Evolutionary conservation across 30 jellyfish, hydroid and myxozoan species (phyloP), one percentile per base, ranked within the genome.

Genomic region (Pseudorhiza aurosa): DNA sequence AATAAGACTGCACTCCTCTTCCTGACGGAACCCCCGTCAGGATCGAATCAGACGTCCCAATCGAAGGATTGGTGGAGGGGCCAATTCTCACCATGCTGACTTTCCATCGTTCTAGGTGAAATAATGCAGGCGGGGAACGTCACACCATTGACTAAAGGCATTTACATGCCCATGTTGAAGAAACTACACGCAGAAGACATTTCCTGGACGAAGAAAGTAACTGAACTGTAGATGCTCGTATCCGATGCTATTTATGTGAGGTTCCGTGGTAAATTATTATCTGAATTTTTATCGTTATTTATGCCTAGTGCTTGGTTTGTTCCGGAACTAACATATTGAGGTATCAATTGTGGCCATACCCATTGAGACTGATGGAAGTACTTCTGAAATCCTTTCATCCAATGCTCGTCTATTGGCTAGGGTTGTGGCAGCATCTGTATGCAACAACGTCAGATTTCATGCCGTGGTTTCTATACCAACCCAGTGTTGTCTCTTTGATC

Each of bases 121-220:
- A 82, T 93, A 32, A 58, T 60, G 24, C 93, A 59, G 65, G 81
- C 84, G 37, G 99, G 99, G 19, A 93, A 81, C 62, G 96, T 93
- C 36, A 76, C 88, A 8, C 99, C 99, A 9, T 32, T 93, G 21
- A 65, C 77, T 18, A 69, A 60, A 27, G 96, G 91, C 10, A 60
- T 93, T 39, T 93, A 93, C 73, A 64, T 22, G 56, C 99, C 99
- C 17, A 93, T 93, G 87, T 45, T 93, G 75, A 86, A 87, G 46
- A 78, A 81, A 42, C 78, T 93, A 72, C 81, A 74, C 17, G 87
- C 91, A 7, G 99, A 93, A 45, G 68, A 78, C 46, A 93, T 93
- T 28, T 15, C 71, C 17, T 87, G 96, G 96, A 79, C 97, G 1
- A 87, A 82, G 36, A 57, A 44, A 15, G 59, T 57, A 22, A 71